phyloP scores from a whole-genome alignment of 1,140 invertebrate species.

The Pygmarrhopalites habei region DNA sequence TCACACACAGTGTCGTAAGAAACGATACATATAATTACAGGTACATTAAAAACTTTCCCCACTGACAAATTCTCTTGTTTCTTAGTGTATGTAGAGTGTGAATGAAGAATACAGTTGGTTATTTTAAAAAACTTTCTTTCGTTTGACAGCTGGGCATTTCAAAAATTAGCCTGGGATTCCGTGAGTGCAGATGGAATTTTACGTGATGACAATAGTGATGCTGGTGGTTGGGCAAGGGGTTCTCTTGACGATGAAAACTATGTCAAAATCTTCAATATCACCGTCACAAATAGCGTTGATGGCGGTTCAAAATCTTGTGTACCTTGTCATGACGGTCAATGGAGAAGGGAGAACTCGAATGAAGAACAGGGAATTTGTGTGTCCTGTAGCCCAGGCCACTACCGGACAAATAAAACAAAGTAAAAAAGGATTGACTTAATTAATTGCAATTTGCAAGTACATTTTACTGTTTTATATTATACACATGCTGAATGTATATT shows the following conservation, averaged over 20 bases:
- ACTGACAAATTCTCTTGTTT: no score
- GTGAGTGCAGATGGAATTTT: slow-evolving; percentile 11
- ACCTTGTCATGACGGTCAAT: slow-evolving; percentile 47
- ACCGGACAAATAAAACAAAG: background rate
- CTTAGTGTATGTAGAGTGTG: no score
- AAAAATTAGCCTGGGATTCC: slow-evolving; percentile 45
- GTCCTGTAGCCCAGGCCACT: slow-evolving; percentile 28
- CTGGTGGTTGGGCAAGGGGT: background rate
- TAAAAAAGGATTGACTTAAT: background rate
- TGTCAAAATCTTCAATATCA: slow-evolving; percentile 52
- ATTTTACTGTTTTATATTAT: no score
- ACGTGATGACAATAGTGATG: slow-evolving; percentile 15
- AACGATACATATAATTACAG: slow-evolving; percentile 49
- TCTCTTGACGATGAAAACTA: slow-evolving; percentile 40
- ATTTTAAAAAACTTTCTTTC: no score
- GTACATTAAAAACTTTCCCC: no score
- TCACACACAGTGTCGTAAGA: slow-evolving; percentile 45
- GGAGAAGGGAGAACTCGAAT: background rate
- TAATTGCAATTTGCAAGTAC: no score
- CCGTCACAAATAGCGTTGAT: slow-evolving; percentile 54
- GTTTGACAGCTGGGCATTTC: slow-evolving; percentile 56
- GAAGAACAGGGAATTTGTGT: slow-evolving; percentile 16
- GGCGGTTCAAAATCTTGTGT: slow-evolving; percentile 50
- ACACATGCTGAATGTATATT: no score
- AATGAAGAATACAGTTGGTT: no score